Evolutionary conservation across 2,888 invertebrate genomes (phyloP), one percentile per base, ranked within the genome.

Genomic region (Graphium colonna): DNA sequence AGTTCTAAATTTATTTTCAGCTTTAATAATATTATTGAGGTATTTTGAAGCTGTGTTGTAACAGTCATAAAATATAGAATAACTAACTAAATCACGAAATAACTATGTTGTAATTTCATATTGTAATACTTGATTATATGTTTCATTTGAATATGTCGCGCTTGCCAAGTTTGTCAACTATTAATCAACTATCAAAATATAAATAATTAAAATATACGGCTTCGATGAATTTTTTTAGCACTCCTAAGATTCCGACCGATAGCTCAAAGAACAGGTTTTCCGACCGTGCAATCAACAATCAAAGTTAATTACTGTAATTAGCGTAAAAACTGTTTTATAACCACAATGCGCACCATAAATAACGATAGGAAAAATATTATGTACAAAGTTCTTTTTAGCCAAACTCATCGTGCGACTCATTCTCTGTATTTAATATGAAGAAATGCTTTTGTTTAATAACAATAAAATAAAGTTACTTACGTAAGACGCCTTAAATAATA

Each of bases 401-500:
- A 36, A 41, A 40, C 28, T n/a, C 21, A 33, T 12, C 9, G 17
- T 46, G 42, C 47, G 40, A 47, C 52, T 49, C 39, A 45, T 44
- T 52, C 10, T 36, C 46, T 28, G 45, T 28, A 47, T 3, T 17
- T 15, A 13, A 10, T 46, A 4, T 12, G 2, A 8, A 36, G 46
- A 54, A 45, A 55, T 60, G 52, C 58, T 59, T 49, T 51, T 75
- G 73, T 81, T 77, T 78, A 75, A 74, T 59, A 81, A 78, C 71
- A 79, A 75, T 75, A 73, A 75, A 67, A 64, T 64, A 55, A 60
- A 64, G 73, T 71, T 84, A 88, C 88, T 88, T 87, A 88, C 88
- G 79, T 86, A 87, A 88, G 75, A 79, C 68, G 74, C 74, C 73
- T 64, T 76, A 79, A 86, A 79, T 83, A 82, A 77, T 71, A 80